Evolutionary conservation across 2,888 invertebrate genomes (phyloP), one percentile per base, ranked within the genome.

Genomic region (Nesidiocoris tenuis): DNA sequence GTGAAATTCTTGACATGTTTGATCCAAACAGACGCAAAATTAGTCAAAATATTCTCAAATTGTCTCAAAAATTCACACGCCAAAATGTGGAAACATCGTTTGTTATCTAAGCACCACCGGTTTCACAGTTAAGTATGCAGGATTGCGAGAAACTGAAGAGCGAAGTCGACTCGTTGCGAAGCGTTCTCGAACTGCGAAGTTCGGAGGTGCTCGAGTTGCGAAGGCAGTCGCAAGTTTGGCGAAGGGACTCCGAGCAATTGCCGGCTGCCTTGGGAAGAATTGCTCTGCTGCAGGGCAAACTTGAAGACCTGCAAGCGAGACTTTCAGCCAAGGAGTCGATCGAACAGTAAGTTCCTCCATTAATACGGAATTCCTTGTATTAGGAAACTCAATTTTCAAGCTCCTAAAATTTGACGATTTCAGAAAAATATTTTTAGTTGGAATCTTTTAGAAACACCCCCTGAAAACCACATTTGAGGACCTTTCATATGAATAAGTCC

Each of bases 121-220:
- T n/a, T n/a, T n/a, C n/a, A n/a, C 65, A 72, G 72, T 56, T 72
- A 56, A 64, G 64, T 16, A 77, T 78, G 72, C 74, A 65, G 79
- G 68, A 75, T 61, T 76, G 77, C 61, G 78, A 79, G 64, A 79
- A 80, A 67, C 81, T 92, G 57, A 87, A 90, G 80, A 90, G 90
- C 77, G 91, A 94, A 84, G 90, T 92, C 0, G 90, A 91, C 80
- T 96, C 96, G 18, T 85, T 97, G 77, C 89, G 94, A 79, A 90
- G 92, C 55, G 96, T 97, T 1, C 86, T 97, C 77, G 96, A 96
- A 81, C 86, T 97, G 82, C 91, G 93, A 82, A 93, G 93, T 82
- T 89, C 90, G 22, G 96, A 97, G 85, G 89, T 95, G 82, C 90
- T 90, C 0, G 89, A 92, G 18, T 85, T 96, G 65, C 87, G 90